phyloP scores from a whole-genome alignment of 2,888 invertebrate genomes.

The Odontocerum albicorne region DNA sequence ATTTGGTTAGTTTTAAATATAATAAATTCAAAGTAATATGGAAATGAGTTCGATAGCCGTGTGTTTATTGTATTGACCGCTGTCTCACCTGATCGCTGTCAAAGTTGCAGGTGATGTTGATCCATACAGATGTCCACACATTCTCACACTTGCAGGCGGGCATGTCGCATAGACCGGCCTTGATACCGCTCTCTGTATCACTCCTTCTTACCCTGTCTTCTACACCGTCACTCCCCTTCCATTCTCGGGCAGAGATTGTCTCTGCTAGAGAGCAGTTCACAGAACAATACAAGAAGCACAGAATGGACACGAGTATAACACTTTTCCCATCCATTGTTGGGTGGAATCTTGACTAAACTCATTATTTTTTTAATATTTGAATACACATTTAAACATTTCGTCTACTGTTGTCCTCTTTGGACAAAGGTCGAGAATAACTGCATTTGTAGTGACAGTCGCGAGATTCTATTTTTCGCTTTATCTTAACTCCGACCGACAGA shows the following conservation, averaged over 20 bases:
- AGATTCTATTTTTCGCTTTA: too few relatives aligned
- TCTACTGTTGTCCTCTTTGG: not conserved
- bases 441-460: too few relatives aligned
- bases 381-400: too few relatives aligned
- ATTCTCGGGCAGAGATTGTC: slow-evolving; percentile 5
- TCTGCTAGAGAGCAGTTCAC: slow-evolving; percentile 1
- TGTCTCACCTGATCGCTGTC: slow-evolving; percentile 59
- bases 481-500: too few relatives aligned
- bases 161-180: slow-evolving; percentile 53
- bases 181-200: not conserved
- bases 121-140: slow-evolving; percentile 60
- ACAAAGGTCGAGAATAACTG: slow-evolving; percentile 24
- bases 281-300: slow-evolving; percentile 8
- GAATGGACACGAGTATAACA: slow-evolving; percentile 1
- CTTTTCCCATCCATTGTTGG: slow-evolving; percentile 16
- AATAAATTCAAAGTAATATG: too few relatives aligned
- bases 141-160: slow-evolving; percentile 62
- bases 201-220: not conserved
- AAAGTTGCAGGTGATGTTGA: slow-evolving; percentile 66
- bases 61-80: too few relatives aligned
- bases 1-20: too few relatives aligned
- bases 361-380: too few relatives aligned
- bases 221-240: too few relatives aligned
- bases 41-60: too few relatives aligned
- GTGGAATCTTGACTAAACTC: slow-evolving; percentile 2